Conservation (phyloP, 2,113 vertebrate genomes). For the Chunga burmeisteri region DNA sequence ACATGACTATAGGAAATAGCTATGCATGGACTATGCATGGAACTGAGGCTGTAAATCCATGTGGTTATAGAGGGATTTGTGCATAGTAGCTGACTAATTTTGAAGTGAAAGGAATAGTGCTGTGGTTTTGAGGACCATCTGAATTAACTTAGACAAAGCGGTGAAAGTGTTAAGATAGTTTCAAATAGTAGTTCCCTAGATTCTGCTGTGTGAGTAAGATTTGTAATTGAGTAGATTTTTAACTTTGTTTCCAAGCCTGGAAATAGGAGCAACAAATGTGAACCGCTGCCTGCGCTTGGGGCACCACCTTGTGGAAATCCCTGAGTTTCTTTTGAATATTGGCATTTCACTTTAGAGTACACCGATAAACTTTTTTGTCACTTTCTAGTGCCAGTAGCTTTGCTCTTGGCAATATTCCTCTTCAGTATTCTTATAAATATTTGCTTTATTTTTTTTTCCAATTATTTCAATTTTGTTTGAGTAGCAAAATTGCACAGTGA, state of each 20-base stretch:
- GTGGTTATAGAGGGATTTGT: neutral
- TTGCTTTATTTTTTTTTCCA: neutral
- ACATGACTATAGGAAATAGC: neutral
- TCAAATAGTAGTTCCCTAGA: neutral
- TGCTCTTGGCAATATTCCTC: neutral
- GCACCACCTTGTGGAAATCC: neutral
- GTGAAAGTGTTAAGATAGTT: neutral
- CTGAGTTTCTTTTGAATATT: neutral
- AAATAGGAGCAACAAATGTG: fast-evolving
- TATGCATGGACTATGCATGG: neutral
- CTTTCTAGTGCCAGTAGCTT: neutral
- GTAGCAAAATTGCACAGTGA: neutral
- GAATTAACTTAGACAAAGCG: neutral
- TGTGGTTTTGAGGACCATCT: neutral
- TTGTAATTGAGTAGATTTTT: neutral
- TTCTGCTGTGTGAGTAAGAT: neutral
- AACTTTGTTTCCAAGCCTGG: neutral
- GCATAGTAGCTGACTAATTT: neutral
- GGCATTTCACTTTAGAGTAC: neutral
- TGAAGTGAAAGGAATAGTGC: neutral
- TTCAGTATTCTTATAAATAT: neutral
- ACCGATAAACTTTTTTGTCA: neutral
- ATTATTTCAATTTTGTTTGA: neutral
- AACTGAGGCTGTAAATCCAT: neutral
- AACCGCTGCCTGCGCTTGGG: neutral